Conservation (phyloP, 2,888 invertebrate species). For the Metacarcinus magister region DNA sequence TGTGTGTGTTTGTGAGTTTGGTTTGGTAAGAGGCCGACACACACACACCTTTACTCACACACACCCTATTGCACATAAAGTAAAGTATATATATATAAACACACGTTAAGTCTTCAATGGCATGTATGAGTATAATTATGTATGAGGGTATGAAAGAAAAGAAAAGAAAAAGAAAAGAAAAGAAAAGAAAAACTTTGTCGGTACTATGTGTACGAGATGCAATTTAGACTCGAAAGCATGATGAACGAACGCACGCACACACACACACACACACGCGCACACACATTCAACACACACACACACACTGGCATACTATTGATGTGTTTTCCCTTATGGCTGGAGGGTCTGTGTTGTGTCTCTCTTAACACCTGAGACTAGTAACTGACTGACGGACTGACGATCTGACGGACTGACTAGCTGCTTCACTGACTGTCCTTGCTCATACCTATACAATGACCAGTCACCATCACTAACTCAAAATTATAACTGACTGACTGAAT, state of each 20-base stretch:
- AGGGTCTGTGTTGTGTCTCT: background rate
- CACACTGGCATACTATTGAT: background rate
- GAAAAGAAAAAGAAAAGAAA: background rate
- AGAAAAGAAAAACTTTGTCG: background rate
- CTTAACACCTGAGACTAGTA: background rate
- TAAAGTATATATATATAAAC: too few relatives aligned
- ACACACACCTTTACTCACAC: background rate
- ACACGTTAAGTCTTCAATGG: background rate
- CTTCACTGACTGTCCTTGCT: background rate
- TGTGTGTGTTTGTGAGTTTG: background rate
- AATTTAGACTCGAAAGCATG: background rate
- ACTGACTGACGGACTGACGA: background rate
- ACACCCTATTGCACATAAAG: background rate
- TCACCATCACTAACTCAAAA: too few relatives aligned
- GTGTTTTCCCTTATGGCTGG: background rate
- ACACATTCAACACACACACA: conserved; percentile 50
- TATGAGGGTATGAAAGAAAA: background rate
- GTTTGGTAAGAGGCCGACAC: background rate
- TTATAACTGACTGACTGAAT: background rate
- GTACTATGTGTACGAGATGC: background rate
- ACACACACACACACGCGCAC: background rate
- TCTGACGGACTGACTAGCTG: background rate
- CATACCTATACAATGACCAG: background rate
- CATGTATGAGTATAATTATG: background rate
- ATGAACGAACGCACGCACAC: background rate